phyloP scores from a whole-genome alignment of 2,797 vertebrate species.

The Bradypus variegatus region DNA sequence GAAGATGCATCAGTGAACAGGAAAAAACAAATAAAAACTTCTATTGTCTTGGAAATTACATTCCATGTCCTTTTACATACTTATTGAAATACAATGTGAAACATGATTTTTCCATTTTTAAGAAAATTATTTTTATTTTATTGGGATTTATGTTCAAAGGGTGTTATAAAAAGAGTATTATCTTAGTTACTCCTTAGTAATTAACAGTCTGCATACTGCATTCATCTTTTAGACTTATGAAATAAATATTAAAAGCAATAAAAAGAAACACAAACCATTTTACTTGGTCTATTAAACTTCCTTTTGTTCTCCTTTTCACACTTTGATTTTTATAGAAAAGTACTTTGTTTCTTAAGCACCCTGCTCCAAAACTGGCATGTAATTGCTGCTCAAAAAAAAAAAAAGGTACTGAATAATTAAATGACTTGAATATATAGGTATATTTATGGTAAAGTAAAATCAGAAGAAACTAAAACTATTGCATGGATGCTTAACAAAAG shows the following conservation, averaged over 20 bases:
- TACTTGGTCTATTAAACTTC: neutral
- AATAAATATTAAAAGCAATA: neutral
- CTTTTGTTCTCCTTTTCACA: neutral
- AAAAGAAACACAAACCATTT: neutral
- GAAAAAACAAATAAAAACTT: neutral
- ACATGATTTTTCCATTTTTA: neutral
- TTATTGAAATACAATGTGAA: neutral
- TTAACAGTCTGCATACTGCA: neutral
- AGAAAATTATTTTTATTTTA: neutral
- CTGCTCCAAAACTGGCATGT: neutral
- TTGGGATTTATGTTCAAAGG: neutral
- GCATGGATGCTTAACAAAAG: constrained; percentile 3
- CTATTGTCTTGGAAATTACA: neutral
- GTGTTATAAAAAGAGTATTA: neutral
- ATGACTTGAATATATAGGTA: neutral
- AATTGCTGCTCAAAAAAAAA: neutral
- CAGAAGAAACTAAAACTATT: neutral
- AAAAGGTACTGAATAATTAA: neutral
- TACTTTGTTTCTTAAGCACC: neutral
- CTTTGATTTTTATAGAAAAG: constrained; percentile 4
- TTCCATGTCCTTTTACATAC: neutral
- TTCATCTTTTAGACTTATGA: neutral
- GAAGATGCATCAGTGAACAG: neutral
- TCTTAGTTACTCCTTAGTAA: neutral
- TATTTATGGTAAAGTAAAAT: neutral